A percentile compares a stretch with the other conserved stretches of the same genome.
Conservation (phyloP, 2,113 vertebrate species). For the Pituophis catenifer region DNA sequence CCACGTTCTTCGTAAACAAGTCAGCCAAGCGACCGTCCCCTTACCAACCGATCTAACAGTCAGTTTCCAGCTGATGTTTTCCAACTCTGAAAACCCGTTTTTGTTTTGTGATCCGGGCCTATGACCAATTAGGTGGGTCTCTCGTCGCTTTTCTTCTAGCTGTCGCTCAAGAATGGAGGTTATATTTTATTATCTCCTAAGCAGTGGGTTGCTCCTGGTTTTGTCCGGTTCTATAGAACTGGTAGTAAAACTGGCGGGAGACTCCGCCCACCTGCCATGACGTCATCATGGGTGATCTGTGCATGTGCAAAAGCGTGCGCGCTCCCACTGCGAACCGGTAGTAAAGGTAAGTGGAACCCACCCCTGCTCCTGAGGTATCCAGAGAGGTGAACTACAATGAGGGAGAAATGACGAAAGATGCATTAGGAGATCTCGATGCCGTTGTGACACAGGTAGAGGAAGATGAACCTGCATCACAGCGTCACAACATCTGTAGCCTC, state of each 20-base stretch:
- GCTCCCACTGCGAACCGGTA: too few species aligned
- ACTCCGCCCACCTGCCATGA: too few species aligned
- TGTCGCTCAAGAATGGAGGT: neutral
- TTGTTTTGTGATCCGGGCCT: neutral
- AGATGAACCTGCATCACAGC: neutral
- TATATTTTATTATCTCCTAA: neutral
- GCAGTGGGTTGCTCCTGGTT: too few species aligned
- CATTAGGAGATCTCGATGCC: neutral
- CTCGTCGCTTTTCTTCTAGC: neutral
- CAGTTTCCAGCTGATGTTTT: neutral
- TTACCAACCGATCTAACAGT: neutral
- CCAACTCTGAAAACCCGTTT: neutral
- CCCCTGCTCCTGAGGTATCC: neutral
- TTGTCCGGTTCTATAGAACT: too few species aligned
- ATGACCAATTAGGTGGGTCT: neutral
- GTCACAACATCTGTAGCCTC: neutral
- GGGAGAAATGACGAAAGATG: neutral
- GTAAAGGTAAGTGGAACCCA: too few species aligned
- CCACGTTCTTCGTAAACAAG: neutral
- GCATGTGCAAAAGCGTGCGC: too few species aligned
- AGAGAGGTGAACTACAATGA: neutral
- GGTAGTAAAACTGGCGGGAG: too few species aligned
- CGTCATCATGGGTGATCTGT: too few species aligned
- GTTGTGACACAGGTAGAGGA: neutral
- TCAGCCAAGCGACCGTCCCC: neutral